A percentile compares a stretch with the other conserved stretches of the same genome.
Conservation (phyloP, 2,888 invertebrate genomes). For the Alloscopus bannaensis region DNA sequence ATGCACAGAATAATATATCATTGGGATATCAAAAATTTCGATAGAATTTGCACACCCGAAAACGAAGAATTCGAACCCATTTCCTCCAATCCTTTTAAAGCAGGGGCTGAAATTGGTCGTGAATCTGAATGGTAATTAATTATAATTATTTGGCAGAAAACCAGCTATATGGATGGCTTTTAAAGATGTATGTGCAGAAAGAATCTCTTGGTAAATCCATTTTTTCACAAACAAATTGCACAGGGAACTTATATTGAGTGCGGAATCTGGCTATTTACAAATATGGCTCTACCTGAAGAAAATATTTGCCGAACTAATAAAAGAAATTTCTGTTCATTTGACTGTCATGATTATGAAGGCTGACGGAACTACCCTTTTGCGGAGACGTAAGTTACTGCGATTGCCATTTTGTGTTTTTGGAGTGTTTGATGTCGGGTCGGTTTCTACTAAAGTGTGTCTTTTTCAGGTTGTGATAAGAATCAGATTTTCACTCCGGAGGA, state of each 20-base stretch:
- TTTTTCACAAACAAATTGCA: neutral
- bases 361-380: constrained; percentile 51
- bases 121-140: constrained; percentile 63
- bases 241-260: constrained; percentile 50
- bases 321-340: constrained; percentile 57
- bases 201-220: no score
- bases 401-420: neutral
- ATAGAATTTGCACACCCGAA: constrained; percentile 65
- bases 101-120: constrained; percentile 63
- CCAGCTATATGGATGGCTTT: no score
- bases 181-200: no score
- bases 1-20: constrained; percentile 65
- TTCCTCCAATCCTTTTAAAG: constrained; percentile 62
- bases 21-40: constrained; percentile 67
- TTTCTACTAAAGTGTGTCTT: neutral
- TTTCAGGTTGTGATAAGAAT: constrained; percentile 62
- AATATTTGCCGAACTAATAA: constrained; percentile 48
- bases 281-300: constrained; percentile 66
- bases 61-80: constrained; percentile 64
- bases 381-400: constrained; percentile 46
- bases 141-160: neutral
- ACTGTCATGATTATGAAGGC: constrained; percentile 64
- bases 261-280: constrained; percentile 60
- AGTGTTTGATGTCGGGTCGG: neutral
- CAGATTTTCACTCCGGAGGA: constrained; percentile 64